phyloP scores from a whole-genome alignment of 2,888 invertebrate species.

The Xylota sylvarum region DNA sequence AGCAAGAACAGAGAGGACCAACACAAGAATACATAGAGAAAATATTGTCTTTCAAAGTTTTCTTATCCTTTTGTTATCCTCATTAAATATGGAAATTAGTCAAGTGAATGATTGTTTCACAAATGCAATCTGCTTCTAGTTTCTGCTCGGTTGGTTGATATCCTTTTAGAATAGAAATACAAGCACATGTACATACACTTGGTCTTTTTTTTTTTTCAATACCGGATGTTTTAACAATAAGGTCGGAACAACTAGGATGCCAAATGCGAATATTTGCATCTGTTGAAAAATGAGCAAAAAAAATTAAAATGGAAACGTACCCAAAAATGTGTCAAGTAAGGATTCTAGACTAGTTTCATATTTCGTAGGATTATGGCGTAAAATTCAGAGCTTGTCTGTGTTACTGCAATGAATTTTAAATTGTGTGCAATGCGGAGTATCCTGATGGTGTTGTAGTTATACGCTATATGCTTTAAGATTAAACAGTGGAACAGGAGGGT shows the following conservation, averaged over 20 bases:
- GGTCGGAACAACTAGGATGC: not conserved
- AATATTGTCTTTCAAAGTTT: slow-evolving; percentile 3
- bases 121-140: slow-evolving; percentile 17
- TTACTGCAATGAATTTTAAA: slow-evolving; percentile 21
- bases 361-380: slow-evolving; percentile 24
- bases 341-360: slow-evolving; percentile 15
- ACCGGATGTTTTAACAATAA: not conserved
- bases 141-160: not conserved
- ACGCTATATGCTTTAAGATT: too few relatives aligned
- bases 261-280: not conserved
- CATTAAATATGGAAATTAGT: slow-evolving; percentile 47
- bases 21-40: not conserved
- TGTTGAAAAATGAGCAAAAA: not conserved
- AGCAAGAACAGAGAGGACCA: not conserved
- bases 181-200: not conserved
- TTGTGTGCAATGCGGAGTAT: slow-evolving; percentile 16
- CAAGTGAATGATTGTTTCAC: slow-evolving; percentile 37
- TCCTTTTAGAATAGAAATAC: not conserved
- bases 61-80: slow-evolving; percentile 27
- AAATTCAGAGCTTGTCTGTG: not conserved
- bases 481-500: too few relatives aligned
- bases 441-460: too few relatives aligned
- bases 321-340: not conserved
- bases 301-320: not conserved
- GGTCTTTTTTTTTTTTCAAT: too few relatives aligned